A percentile compares a stretch with the other conserved stretches of the same genome.
Conservation (phyloP, 2,113 vertebrate species). For the Phylloscopus whistleri region DNA sequence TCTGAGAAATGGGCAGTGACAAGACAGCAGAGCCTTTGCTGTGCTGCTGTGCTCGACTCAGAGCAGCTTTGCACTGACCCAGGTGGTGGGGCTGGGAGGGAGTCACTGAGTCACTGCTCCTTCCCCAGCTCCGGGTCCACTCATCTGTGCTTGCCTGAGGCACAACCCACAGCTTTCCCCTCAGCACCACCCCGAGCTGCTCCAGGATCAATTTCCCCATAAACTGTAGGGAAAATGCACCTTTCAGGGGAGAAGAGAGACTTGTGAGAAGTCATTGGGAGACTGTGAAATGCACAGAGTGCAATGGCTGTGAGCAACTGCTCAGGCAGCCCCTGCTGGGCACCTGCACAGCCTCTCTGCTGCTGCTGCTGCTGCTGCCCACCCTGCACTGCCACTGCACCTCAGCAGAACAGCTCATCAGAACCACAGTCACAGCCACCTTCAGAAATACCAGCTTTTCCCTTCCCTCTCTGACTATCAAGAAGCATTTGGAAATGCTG, state of each 20-base stretch:
- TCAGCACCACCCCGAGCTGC: not conserved
- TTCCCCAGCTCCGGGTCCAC: accelerated
- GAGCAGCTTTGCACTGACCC: not conserved
- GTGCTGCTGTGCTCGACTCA: not conserved
- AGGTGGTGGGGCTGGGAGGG: not conserved
- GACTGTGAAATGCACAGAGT: not conserved
- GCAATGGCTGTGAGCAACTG: not conserved
- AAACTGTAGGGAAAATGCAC: accelerated
- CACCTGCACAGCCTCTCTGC: not conserved
- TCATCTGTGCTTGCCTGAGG: not conserved
- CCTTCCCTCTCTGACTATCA: not conserved
- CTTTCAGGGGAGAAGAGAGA: not conserved
- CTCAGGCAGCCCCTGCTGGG: not conserved
- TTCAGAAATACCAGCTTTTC: not conserved
- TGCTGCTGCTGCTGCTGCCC: not conserved
- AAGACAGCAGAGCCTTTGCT: not conserved
- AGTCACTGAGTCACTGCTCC: too few species aligned
- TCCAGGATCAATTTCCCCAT: not conserved
- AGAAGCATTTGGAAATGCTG: not conserved
- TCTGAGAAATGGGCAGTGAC: not conserved
- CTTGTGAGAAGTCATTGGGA: not conserved
- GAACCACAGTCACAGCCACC: not conserved
- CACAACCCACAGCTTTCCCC: not conserved
- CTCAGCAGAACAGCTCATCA: not conserved
- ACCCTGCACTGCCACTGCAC: not conserved